Evolutionary conservation across 2,113 vertebrate genomes (phyloP), one percentile per base, ranked within the genome.

Genomic region (Nannospalax galili): DNA sequence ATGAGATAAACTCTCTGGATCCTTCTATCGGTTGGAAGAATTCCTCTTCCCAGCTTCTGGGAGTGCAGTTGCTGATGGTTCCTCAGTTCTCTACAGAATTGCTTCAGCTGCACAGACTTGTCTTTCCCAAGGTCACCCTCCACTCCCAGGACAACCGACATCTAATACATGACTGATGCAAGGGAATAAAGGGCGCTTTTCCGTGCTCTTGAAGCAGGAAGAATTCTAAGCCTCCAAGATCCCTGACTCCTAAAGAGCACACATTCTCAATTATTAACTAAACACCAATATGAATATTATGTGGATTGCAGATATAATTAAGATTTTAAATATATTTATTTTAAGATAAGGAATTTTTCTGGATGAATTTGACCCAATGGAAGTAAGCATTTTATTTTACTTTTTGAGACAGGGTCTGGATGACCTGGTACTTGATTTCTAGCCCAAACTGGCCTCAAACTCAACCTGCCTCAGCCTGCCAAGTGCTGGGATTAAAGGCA

Each of bases 71-170:
- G n/a, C 24, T 35, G 80, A 48, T 58, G 79, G 56, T 70, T 72
- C 42, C 20, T 67, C 72, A 37, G 90, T 14, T 28, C 73, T 64
- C 12, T 56, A 12, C 37, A 45, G 80, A 95, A 74, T 90, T 85
- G 65, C 65, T 37, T 90, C 69, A 70, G 32, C 24, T 35, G 58
- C n/a, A 80, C 37, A 93, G n/a, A 73, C 58, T 37, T 72, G 48
- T 90, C 80, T 90, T 48, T 85, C 30, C n/a, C n/a, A 87, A 91
- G 69, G 35, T 91, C 35, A 80, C 40, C 69, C 67, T 93, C 15
- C 28, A 40, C 30, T 52, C 45, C 35, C 22, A 48, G 15, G 24
- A 84, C 78, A 91, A 48, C 60, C 35, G 45, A 48, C 32, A 17
- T 84, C 42, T 70, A 32, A 72, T 64, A 40, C 77, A 52, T 45